These are phyloP conservation scores for Triplophysa rosa DNA, from an alignment of 2,113 vertebrate genomes.

Conservation along the genomic window DNA sequence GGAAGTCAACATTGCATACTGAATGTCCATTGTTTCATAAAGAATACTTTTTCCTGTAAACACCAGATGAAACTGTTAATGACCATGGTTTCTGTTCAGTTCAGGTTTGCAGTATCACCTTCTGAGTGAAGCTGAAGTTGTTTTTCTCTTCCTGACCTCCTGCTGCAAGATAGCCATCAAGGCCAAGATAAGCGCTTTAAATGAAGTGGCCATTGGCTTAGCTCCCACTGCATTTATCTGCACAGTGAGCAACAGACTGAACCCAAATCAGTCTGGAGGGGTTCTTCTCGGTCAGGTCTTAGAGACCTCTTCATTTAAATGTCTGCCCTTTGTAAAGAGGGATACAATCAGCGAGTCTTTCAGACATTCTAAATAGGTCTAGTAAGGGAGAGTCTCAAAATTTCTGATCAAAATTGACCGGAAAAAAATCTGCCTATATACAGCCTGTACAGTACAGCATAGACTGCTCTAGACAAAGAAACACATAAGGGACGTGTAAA, in stretches of 20 bases:
- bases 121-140: background rate
- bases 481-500: background rate
- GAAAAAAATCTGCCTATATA: no score
- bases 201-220: constrained; percentile 17
- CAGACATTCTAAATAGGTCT: background rate
- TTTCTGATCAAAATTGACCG: background rate
- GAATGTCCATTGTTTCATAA: no score
- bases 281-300: background rate
- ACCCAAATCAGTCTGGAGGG: background rate
- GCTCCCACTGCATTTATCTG: constrained; percentile 24
- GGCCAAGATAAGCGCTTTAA: constrained; percentile 23
- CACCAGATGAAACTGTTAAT: background rate
- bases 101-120: constrained; percentile 7
- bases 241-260: background rate
- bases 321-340: background rate
- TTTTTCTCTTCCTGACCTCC: background rate
- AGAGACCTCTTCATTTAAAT: background rate
- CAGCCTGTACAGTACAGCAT: no score
- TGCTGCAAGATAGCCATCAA: constrained; percentile 21
- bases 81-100: background rate
- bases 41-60: background rate
- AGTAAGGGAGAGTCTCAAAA: background rate
- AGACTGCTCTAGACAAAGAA: background rate
- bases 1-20: constrained; percentile 1
- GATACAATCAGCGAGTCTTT: background rate